Evolutionary conservation across 2,113 vertebrate genomes (phyloP).

Genomic region (Odocoileus hemionus): DNA sequence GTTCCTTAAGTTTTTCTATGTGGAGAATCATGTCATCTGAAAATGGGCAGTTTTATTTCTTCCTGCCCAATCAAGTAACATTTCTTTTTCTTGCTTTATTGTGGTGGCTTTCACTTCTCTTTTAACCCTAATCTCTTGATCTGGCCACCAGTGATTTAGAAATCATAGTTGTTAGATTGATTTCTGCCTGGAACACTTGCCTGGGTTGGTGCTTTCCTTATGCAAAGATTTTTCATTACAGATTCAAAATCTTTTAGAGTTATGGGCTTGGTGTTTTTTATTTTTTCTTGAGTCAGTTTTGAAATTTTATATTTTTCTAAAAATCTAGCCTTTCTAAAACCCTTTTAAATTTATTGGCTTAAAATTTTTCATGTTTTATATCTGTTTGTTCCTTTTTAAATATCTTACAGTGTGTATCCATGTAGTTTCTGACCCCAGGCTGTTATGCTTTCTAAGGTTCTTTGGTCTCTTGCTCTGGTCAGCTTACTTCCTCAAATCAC

Average conservation of each 20-base stretch:
- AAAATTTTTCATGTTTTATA: background rate
- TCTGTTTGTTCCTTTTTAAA: background rate
- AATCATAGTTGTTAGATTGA: background rate
- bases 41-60: background rate
- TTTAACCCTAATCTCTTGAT: background rate
- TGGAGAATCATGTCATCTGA: background rate
- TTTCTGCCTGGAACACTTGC: background rate
- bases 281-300: slow-evolving; percentile 13
- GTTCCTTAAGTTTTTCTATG: background rate
- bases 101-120: background rate
- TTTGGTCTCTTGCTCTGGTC: background rate
- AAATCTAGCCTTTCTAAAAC: background rate
- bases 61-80: background rate
- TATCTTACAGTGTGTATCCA: background rate
- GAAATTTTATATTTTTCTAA: slow-evolving; percentile 3
- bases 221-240: slow-evolving; percentile 8
- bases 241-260: background rate
- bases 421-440: background rate
- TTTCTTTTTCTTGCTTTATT: background rate
- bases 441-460: background rate
- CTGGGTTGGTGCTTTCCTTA: background rate
- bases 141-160: background rate
- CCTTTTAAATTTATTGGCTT: background rate
- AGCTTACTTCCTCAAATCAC: background rate
- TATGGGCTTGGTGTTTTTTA: background rate